Conservation (phyloP, 2,113 vertebrate species). For the Hiodon tergisus region DNA sequence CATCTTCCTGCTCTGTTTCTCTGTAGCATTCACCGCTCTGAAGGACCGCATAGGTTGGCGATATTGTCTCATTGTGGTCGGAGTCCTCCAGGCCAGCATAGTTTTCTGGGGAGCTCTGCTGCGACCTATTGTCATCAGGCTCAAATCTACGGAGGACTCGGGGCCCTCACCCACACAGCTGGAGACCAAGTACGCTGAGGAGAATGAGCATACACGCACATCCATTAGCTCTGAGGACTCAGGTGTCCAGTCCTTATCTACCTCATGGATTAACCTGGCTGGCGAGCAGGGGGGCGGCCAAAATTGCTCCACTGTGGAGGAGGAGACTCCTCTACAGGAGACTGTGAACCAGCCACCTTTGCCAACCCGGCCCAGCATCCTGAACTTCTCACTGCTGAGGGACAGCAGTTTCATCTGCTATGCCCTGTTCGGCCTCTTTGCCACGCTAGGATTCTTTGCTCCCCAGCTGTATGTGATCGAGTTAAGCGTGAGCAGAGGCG, state of each 20-base stretch:
- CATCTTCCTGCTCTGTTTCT: neutral
- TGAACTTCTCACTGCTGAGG: conserved; percentile 84
- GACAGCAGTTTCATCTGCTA: conserved; percentile 86
- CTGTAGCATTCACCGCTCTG: conserved; percentile 71
- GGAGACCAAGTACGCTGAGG: conserved; percentile 71
- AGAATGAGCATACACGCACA: conserved; percentile 80
- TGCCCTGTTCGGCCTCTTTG: conserved; percentile 86
- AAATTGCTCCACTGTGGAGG: conserved; percentile 25
- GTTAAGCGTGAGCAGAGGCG: conserved; percentile 75
- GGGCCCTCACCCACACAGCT: conserved; percentile 42
- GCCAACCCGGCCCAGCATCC: conserved; percentile 43
- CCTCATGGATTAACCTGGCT: conserved; percentile 69
- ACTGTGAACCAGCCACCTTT: conserved; percentile 12
- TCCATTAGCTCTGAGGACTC: conserved; percentile 87
- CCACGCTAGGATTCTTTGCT: conserved; percentile 90
- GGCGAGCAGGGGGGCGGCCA: conserved; percentile 23
- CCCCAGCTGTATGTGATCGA: conserved; percentile 89
- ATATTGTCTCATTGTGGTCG: conserved; percentile 74
- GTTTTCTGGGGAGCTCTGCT: conserved; percentile 74
- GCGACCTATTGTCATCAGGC: conserved; percentile 71
- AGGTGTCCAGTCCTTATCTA: conserved; percentile 77
- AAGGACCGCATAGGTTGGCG: conserved; percentile 84
- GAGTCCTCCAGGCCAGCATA: conserved; percentile 75
- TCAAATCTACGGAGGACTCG: conserved; percentile 36
- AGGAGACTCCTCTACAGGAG: conserved; percentile 34